Percentiles rank a stretch among this genome's conserved stretches.
phyloP scores from a whole-genome alignment of 2,888 invertebrate genomes.

The Polydrusus tereticollis region DNA sequence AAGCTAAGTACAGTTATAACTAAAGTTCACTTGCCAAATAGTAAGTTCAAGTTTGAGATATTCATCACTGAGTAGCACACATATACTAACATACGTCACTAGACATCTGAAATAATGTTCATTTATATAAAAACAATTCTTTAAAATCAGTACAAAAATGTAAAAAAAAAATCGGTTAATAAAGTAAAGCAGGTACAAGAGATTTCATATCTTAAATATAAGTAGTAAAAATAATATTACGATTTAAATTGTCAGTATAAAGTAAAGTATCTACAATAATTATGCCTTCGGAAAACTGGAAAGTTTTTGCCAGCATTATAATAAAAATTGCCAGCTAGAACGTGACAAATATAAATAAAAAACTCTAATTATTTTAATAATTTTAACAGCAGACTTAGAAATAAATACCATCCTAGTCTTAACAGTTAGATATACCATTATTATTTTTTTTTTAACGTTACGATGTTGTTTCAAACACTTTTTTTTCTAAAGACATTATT shows the following conservation, averaged over 20 bases:
- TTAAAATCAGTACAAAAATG: conserved; percentile 10
- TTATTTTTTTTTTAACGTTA: no score
- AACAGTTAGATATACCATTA: no score
- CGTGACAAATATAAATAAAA: conserved; percentile 5
- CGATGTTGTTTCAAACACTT: no score
- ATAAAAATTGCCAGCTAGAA: conserved; percentile 17
- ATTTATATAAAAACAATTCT: conserved; percentile 26
- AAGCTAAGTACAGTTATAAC: background rate
- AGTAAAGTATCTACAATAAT: background rate
- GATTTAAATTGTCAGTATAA: conserved; percentile 1
- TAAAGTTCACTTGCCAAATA: background rate
- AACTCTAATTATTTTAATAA: no score
- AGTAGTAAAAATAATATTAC: background rate
- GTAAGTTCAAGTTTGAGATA: background rate
- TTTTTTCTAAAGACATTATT: no score
- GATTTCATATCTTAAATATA: background rate
- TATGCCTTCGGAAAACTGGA: background rate
- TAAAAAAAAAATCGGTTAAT: conserved; percentile 20
- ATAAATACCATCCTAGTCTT: background rate
- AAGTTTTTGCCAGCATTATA: conserved; percentile 8
- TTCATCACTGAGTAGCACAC: conserved; percentile 2
- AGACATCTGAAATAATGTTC: conserved; percentile 10
- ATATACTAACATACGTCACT: conserved; percentile 13
- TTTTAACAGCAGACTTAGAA: no score
- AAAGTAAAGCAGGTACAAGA: conserved; percentile 35